Evolutionary conservation across 2,888 invertebrate species (phyloP), one percentile per base, ranked within the genome.

Genomic region (Tenthredo livida): DNA sequence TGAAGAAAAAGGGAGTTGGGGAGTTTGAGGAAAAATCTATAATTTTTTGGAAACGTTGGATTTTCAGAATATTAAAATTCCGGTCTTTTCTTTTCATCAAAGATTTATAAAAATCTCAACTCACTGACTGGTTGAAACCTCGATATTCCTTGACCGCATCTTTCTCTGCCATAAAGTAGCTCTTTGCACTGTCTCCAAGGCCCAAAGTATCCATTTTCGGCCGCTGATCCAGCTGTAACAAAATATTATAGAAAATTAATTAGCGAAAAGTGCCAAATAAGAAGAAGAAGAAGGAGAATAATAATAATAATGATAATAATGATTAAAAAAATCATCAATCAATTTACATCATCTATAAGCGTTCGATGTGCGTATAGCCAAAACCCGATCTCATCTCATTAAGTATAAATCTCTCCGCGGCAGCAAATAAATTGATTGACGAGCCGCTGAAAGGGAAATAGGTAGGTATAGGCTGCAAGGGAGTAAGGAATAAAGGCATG

Each of bases 181-280:
- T 96, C 95, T 94, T 97, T 97, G 95, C 98, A 98, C 86, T 97
- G 96, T 90, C 96, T 96, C 96, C 98, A 98, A 91, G 97, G 97
- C 86, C 98, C 97, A 92, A 97, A 98, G 94, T 98, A 97, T 73
- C 98, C 98, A 88, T 95, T 95, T 92, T 97, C 97, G 90, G 95
- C 96, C 90, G 95, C 96, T 89, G 93, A 93, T 40, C 95, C 95
- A 91, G 95, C 97, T 97, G 95, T 70, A 94, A 95, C 84, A 88
- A 89, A 50, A 15, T 40, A 73, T 12, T 7, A 1, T n/a, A 40
- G 4, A 21, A 21, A 43, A 40, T 0, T n/a, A 40, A 10, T 21
- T n/a, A 40, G 40, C n/a, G n/a, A 40, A 40, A 25, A 72, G 7
- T 61, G 40, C 84, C n/a, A 73, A 77, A 85, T 54, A 82, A 33